These are phyloP conservation scores for Fistularia commersonii DNA, from an alignment of 2,797 vertebrate species.

Conservation along the genomic window DNA sequence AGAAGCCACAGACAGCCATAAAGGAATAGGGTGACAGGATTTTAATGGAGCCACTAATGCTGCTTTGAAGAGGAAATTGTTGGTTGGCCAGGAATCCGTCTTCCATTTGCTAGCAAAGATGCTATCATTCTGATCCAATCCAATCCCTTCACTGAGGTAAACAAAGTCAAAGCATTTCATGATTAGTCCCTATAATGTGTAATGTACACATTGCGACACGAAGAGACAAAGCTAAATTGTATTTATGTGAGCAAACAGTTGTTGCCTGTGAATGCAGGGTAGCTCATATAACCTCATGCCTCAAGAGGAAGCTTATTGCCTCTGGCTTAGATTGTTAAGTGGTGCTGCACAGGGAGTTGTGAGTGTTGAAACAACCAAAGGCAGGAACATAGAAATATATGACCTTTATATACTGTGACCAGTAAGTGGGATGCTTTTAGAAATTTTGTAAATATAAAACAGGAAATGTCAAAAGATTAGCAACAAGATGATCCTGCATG, in stretches of 20 bases:
- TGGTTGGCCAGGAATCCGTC: conserved; percentile 57
- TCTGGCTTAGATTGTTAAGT: conserved; percentile 51
- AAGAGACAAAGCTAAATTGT: conserved; percentile 44
- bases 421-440: neutral
- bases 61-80: conserved; percentile 69
- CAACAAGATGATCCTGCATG: neutral
- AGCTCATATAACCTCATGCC: conserved; percentile 45
- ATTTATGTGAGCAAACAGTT: conserved; percentile 50
- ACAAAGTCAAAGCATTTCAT: conserved; percentile 49
- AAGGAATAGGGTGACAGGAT: conserved; percentile 64
- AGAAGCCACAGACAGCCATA: conserved; percentile 56
- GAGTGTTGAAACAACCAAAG: conserved; percentile 39
- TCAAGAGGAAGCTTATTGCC: conserved; percentile 42
- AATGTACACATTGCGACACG: conserved; percentile 22
- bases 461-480: conserved; percentile 10
- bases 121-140: conserved; percentile 53
- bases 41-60: conserved; percentile 78
- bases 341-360: conserved; percentile 25
- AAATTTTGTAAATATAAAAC: conserved; percentile 4
- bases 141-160: conserved; percentile 49
- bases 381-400: conserved; percentile 19
- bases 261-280: conserved; percentile 34
- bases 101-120: conserved; percentile 43
- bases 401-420: conserved; percentile 20
- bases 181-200: conserved; percentile 34